These are phyloP conservation scores for Mesopsocus fuscifrons DNA, from an alignment of 2,888 invertebrate genomes.

Conservation along the genomic window DNA sequence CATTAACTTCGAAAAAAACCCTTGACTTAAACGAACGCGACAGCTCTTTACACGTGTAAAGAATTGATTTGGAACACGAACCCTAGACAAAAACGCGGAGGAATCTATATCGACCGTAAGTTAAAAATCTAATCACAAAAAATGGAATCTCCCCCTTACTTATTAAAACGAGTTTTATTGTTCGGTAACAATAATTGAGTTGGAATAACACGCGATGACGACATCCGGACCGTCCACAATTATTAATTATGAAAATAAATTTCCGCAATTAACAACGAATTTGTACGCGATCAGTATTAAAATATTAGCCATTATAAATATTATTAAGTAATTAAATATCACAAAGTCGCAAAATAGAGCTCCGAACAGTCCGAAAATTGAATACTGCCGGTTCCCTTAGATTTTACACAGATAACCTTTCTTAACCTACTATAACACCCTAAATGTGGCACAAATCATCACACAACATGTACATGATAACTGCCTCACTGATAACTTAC, in stretches of 20 bases:
- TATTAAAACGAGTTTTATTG: not conserved
- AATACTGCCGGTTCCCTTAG: not conserved
- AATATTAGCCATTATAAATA: slow-evolving; percentile 2
- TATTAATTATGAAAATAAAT: not conserved
- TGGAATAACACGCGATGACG: slow-evolving; percentile 7
- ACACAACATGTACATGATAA: no score
- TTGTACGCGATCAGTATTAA: slow-evolving; percentile 9
- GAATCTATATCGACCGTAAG: no score
- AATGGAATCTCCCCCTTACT: not conserved
- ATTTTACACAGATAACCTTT: no score
- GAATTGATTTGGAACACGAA: no score
- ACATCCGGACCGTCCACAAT: not conserved
- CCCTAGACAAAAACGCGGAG: no score
- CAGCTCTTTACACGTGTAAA: no score
- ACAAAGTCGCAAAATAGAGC: slow-evolving; percentile 6
- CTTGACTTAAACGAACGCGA: not conserved
- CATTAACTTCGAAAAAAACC: not conserved
- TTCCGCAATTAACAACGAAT: not conserved
- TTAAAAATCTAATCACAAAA: no score
- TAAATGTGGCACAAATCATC: no score
- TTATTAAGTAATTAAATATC: slow-evolving; percentile 8
- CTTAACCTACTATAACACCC: no score
- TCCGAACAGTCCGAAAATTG: not conserved
- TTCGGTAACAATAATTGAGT: slow-evolving; percentile 7
- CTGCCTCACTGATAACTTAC: no score